phyloP scores from a whole-genome alignment of 2,888 invertebrate genomes.

The Gari tellinella region DNA sequence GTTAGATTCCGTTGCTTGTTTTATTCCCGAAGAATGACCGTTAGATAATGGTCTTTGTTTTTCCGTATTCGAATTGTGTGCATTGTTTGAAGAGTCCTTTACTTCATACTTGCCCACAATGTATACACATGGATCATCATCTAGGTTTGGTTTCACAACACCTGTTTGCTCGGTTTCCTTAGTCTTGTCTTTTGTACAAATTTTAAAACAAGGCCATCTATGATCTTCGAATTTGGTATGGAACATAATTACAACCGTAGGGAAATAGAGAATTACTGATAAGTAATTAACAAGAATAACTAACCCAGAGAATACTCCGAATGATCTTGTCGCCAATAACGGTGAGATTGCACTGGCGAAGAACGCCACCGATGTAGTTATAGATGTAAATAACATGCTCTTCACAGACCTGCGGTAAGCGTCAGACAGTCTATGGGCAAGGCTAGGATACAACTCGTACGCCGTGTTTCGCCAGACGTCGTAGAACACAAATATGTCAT shows the following conservation, averaged over 20 bases:
- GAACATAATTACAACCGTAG: conserved; percentile 68
- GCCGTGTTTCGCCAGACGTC: conserved; percentile 72
- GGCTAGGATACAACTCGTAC: conserved; percentile 52
- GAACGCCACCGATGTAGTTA: conserved; percentile 74
- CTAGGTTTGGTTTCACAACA: too few relatives aligned
- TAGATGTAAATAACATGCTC: conserved; percentile 75
- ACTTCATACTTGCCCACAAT: too few relatives aligned
- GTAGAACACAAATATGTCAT: conserved; percentile 75
- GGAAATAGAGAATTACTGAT: conserved; percentile 72
- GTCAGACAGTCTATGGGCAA: conserved; percentile 69
- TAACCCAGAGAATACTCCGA: conserved; percentile 77
- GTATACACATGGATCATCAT: too few relatives aligned
- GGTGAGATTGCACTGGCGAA: conserved; percentile 73
- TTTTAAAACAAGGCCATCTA: conserved; percentile 54
- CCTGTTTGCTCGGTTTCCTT: too few relatives aligned
- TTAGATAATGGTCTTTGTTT: too few relatives aligned
- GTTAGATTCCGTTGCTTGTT: too few relatives aligned
- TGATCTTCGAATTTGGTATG: conserved; percentile 65
- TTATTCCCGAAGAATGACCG: too few relatives aligned
- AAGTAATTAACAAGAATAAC: conserved; percentile 72
- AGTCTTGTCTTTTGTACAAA: too few relatives aligned
- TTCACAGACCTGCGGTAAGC: conserved; percentile 68
- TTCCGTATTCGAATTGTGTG: too few relatives aligned
- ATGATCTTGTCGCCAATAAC: conserved; percentile 72
- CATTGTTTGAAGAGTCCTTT: too few relatives aligned